Percentiles rank a stretch among this genome's conserved stretches.
These are phyloP conservation scores for Porites cylindrica DNA, from an alignment of 92 coral and sea anemone species.

Conservation along the genomic window DNA sequence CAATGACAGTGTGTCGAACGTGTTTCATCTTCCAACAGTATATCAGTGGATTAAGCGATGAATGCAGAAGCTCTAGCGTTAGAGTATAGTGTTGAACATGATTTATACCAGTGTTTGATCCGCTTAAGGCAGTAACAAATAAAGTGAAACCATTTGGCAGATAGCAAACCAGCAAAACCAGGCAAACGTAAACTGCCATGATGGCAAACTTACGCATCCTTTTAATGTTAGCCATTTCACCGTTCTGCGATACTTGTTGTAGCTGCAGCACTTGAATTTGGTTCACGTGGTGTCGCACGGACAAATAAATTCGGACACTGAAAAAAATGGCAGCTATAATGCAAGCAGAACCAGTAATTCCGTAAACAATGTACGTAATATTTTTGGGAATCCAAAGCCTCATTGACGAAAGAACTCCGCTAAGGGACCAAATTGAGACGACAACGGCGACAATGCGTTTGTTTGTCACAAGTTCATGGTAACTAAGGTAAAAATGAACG, in stretches of 20 bases:
- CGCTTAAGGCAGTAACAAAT: background rate
- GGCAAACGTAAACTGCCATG: background rate
- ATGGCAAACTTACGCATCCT: background rate
- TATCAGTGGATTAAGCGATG: background rate
- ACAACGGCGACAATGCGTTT: background rate
- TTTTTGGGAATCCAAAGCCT: background rate
- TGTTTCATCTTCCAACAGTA: conserved; percentile 3
- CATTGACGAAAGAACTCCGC: background rate
- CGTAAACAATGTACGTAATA: background rate
- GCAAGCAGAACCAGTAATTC: background rate
- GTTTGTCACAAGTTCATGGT: background rate
- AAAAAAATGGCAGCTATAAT: background rate
- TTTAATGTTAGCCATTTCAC: background rate
- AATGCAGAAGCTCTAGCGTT: background rate
- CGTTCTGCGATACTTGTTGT: background rate
- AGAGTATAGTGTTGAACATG: background rate
- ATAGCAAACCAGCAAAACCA: background rate
- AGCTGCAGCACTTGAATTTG: background rate
- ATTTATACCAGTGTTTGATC: background rate
- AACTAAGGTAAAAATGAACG: background rate
- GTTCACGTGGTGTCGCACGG: background rate
- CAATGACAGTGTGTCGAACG: background rate
- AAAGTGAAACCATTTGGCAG: background rate
- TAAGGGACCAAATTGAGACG: background rate
- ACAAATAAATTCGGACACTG: background rate